phyloP scores from a whole-genome alignment of 2,888 invertebrate species.

The Drosophila kokeensis region DNA sequence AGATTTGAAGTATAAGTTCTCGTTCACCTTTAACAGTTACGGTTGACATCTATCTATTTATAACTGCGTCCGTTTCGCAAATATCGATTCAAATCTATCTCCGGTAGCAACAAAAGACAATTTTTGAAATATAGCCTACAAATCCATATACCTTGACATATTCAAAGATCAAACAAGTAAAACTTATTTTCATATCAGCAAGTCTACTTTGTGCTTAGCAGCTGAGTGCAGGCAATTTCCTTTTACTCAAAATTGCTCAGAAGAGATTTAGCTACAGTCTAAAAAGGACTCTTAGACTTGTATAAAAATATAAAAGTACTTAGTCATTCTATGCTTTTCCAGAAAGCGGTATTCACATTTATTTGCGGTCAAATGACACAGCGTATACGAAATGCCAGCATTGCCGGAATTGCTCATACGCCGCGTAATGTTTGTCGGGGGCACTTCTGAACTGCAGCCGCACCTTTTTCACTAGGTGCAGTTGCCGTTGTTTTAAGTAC shows the following conservation, averaged over 20 bases:
- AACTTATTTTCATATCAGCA: background rate
- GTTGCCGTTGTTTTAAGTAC: background rate
- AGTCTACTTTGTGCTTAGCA: background rate
- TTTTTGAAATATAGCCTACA: background rate
- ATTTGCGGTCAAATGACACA: background rate
- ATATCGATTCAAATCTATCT: background rate
- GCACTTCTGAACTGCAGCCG: constrained; percentile 10
- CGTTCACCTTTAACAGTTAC: background rate
- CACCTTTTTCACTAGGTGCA: background rate
- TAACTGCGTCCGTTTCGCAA: background rate
- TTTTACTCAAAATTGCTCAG: no score
- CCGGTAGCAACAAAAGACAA: background rate
- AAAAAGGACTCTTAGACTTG: background rate
- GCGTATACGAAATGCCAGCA: background rate
- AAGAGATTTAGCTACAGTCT: background rate
- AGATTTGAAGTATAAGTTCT: background rate
- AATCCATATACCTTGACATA: background rate
- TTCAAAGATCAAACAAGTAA: background rate
- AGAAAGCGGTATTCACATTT: no score
- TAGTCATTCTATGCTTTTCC: no score
- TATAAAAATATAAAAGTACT: background rate
- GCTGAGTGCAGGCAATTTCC: background rate
- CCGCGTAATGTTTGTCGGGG: constrained; percentile 15
- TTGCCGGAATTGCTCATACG: constrained; percentile 22
- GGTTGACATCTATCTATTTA: background rate